These are phyloP conservation scores for Rhadina sibilatrix DNA, from an alignment of 2,113 vertebrate species.

Conservation along the genomic window DNA sequence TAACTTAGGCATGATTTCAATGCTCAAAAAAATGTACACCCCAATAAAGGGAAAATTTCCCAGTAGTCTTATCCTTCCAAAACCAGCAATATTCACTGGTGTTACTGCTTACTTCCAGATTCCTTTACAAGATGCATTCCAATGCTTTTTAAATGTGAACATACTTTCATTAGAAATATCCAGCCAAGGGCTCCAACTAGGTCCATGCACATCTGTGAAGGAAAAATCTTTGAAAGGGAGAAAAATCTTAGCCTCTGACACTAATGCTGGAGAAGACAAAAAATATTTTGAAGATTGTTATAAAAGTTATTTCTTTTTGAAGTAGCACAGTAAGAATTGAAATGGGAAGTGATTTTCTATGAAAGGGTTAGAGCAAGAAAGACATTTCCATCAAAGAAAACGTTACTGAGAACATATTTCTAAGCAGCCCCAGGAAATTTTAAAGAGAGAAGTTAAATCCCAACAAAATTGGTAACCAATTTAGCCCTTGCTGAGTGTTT, in stretches of 20 bases:
- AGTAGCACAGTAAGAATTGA: neutral
- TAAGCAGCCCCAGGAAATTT: constrained; percentile 23
- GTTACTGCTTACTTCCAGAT: neutral
- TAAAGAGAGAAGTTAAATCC: constrained; percentile 15
- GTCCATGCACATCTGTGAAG: neutral
- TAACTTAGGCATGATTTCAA: neutral
- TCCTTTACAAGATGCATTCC: neutral
- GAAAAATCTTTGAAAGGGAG: neutral
- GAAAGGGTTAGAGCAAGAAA: neutral
- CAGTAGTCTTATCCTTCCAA: neutral
- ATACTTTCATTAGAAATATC: neutral
- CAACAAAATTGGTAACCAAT: constrained; percentile 12
- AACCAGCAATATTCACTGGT: neutral
- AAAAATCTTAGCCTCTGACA: neutral
- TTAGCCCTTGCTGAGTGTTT: constrained; percentile 30
- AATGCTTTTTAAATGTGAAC: neutral
- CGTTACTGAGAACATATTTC: constrained; percentile 18
- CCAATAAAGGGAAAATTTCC: neutral
- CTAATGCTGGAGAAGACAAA: neutral
- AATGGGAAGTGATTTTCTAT: neutral
- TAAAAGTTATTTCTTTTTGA: neutral
- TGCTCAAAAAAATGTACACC: neutral
- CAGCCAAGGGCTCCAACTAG: neutral
- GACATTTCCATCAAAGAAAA: constrained; percentile 29
- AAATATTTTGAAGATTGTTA: neutral